Evolutionary conservation across 2,888 invertebrate species (phyloP).

Genomic region (Stegophylla sp.): DNA sequence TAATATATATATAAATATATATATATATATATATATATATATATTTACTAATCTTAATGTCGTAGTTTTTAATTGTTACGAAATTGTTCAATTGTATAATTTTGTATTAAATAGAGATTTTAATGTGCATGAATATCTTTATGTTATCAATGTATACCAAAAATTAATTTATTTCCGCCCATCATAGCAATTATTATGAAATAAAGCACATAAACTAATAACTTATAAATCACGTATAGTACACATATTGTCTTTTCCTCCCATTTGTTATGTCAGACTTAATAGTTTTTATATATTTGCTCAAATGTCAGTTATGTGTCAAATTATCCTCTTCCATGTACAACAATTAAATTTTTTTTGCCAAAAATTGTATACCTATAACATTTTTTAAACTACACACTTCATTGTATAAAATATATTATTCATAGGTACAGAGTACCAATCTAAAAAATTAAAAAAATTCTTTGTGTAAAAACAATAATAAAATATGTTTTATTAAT

Average conservation of each 20-base stretch:
- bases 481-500: not conserved
- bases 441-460: not conserved
- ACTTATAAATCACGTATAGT: not conserved
- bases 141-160: not conserved
- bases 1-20: too few relatives aligned
- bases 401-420: not conserved
- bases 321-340: not conserved
- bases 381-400: not conserved
- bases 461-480: not conserved
- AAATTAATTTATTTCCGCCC: not conserved
- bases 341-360: constrained; percentile 12
- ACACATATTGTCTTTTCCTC: not conserved
- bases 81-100: constrained; percentile 12
- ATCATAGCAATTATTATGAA: not conserved
- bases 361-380: constrained; percentile 15
- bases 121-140: constrained; percentile 2
- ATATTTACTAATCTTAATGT: constrained; percentile 35
- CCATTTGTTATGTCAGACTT: not conserved
- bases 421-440: not conserved
- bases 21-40: too few relatives aligned
- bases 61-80: constrained; percentile 16
- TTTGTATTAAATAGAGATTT: not conserved
- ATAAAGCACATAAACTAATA: not conserved
- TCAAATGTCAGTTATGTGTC: constrained; percentile 39
- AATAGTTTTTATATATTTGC: constrained; percentile 34